Evolutionary conservation across 2,888 invertebrate species (phyloP), one percentile per base, ranked within the genome.

Genomic region (Oxytorus armatus): DNA sequence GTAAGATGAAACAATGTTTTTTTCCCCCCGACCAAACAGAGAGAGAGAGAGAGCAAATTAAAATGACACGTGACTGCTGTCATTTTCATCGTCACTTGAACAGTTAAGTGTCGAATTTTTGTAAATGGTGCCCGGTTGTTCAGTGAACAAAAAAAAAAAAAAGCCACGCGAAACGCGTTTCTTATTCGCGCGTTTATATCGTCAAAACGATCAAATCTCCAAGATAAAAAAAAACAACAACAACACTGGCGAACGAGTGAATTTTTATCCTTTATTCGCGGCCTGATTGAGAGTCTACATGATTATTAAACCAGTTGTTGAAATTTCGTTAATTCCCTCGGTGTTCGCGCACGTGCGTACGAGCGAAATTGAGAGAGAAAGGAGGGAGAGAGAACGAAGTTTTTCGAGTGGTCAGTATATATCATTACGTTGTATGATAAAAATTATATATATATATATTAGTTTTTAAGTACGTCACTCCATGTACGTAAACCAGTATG

Each of bases 391-490:
- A 55, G 10, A 18, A 29, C 36, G 29, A 53, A 59, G 29, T 61
- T 75, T 55, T 61, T 72, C 66, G 44, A 75, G 75, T 80, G 79
- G 79, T 80, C 79, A 80, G 80, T 80, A n/a, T n/a, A n/a, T n/a
- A 80, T 80, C 80, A 73, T 80, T 77, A 74, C 68, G 80, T 69
- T 80, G 73, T 80, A 80, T 57, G 51, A 79, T 80, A 74, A 66
- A 79, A n/a, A 23, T 21, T 82, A 49, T 8, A 49, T 1, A 49
- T 3, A 59, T 84, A 83, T 85, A 85, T 82, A 82, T 84, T 84
- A 83, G 83, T 84, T 86, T n/a, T 83, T 85, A 82, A 77, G 42
- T 75, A 42, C 73, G 69, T 70, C 69, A 80, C 63, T 72, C 73
- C 68, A 59, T 82, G 78, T 77, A 80, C 66, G 79, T 73, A 85